phyloP scores from a whole-genome alignment of 2,113 vertebrate genomes.

The Kryptolebias marmoratus region DNA sequence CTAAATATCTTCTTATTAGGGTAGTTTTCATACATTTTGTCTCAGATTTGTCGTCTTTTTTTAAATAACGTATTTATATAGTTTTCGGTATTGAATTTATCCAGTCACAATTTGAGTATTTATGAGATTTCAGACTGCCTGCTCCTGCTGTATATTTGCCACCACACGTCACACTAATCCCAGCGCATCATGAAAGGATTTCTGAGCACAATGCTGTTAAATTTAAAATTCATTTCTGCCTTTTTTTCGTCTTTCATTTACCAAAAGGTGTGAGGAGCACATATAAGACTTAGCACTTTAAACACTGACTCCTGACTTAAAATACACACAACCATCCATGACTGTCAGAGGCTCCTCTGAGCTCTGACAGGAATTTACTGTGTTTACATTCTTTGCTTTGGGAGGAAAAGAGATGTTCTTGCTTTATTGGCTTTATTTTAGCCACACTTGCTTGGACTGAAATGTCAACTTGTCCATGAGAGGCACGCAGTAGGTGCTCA shows the following conservation, averaged over 20 bases:
- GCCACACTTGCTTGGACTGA: constrained; percentile 53
- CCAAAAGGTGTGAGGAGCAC: constrained; percentile 5
- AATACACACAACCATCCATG: constrained; percentile 72
- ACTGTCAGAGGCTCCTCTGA: constrained; percentile 72
- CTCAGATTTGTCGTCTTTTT: not conserved
- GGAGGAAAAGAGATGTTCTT: constrained; percentile 76
- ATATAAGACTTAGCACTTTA: constrained; percentile 50
- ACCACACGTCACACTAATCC: not conserved
- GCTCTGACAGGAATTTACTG: constrained; percentile 77
- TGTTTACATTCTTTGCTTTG: constrained; percentile 84
- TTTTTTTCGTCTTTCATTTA: not conserved
- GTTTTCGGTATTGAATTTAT: too few relatives aligned
- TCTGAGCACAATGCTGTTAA: not conserved
- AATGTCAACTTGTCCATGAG: constrained; percentile 68
- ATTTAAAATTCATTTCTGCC: not conserved
- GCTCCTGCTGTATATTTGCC: not conserved
- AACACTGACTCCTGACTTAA: constrained; percentile 63
- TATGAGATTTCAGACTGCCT: not conserved
- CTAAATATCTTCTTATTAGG: not conserved
- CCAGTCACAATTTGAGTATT: too few relatives aligned
- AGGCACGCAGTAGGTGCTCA: constrained; percentile 28
- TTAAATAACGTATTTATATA: too few relatives aligned
- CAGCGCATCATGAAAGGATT: not conserved
- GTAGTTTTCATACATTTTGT: not conserved
- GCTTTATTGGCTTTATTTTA: constrained; percentile 67